Percentiles rank a stretch among this genome's conserved stretches.
Evolutionary conservation across 2,113 vertebrate species (phyloP).

Genomic region (Protobothrops flavoviridis): DNA sequence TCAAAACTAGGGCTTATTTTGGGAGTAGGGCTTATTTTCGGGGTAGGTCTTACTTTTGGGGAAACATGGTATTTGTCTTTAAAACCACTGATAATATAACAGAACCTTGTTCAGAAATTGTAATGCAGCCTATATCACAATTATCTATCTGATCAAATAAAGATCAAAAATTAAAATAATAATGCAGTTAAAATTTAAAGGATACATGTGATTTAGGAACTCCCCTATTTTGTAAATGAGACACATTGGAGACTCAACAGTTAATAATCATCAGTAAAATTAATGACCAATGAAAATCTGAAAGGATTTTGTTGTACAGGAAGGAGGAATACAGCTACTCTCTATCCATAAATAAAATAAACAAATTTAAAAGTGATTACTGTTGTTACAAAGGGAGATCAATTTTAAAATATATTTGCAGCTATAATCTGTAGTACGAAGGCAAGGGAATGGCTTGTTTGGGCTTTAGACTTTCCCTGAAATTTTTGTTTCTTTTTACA

Average conservation of each 20-base stretch:
- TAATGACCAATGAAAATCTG: constrained; percentile 65
- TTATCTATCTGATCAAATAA: background rate
- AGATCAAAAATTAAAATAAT: background rate
- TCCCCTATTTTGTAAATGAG: constrained; percentile 29
- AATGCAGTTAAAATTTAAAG: background rate
- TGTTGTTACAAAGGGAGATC: constrained; percentile 74
- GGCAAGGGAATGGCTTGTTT: constrained; percentile 68
- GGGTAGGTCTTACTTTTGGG: no score
- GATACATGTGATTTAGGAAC: constrained; percentile 12
- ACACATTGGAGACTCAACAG: constrained; percentile 51
- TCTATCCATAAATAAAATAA: constrained; percentile 73
- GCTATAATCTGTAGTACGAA: constrained; percentile 64
- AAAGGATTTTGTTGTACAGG: constrained; percentile 40
- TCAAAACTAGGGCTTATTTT: no score
- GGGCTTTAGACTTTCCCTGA: constrained; percentile 73
- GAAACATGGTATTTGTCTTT: background rate
- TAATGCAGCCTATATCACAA: background rate
- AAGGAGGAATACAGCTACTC: constrained; percentile 48
- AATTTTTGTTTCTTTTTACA: constrained; percentile 52
- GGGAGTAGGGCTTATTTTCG: no score
- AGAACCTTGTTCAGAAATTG: background rate
- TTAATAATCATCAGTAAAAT: constrained; percentile 66
- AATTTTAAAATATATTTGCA: constrained; percentile 72
- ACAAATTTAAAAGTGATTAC: constrained; percentile 79
- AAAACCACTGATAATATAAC: background rate